These are phyloP conservation scores for Macropodus opercularis DNA, from an alignment of 2,797 vertebrate species.

Conservation along the genomic window DNA sequence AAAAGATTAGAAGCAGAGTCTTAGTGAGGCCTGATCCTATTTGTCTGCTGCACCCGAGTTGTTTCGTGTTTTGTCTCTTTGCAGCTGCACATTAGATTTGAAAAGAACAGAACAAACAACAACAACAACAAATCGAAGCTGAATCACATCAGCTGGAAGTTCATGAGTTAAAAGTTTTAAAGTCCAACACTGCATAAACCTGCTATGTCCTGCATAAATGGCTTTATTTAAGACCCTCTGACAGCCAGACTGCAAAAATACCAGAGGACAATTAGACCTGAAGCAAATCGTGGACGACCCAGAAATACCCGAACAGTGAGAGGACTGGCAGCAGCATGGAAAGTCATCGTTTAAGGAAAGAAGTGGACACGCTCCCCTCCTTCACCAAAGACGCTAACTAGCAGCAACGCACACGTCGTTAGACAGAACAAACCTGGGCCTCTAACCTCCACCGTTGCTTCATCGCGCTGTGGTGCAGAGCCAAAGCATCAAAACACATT, in stretches of 20 bases:
- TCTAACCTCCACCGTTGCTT: neutral
- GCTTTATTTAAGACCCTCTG: neutral
- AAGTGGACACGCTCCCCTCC: neutral
- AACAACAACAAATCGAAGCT: neutral
- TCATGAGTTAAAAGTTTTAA: neutral
- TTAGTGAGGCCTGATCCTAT: constrained; percentile 30
- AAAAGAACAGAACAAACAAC: neutral
- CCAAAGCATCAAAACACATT: constrained; percentile 15
- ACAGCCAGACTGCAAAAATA: neutral
- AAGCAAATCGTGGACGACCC: neutral
- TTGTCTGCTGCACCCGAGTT: neutral
- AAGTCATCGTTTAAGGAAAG: neutral
- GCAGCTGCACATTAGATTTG: neutral
- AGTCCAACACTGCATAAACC: neutral
- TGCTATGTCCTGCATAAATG: no score
- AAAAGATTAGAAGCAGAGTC: constrained; percentile 42
- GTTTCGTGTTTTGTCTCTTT: neutral
- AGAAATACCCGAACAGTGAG: neutral
- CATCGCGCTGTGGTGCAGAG: constrained; percentile 5
- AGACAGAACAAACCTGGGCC: neutral
- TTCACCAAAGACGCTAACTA: neutral
- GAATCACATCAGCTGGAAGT: neutral
- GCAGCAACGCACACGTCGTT: neutral
- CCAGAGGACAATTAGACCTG: constrained; percentile 6
- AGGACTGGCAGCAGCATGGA: neutral